Evolutionary conservation across 2,113 vertebrate species (phyloP), one percentile per base, ranked within the genome.

Genomic region (Dissostichus mawsoni): DNA sequence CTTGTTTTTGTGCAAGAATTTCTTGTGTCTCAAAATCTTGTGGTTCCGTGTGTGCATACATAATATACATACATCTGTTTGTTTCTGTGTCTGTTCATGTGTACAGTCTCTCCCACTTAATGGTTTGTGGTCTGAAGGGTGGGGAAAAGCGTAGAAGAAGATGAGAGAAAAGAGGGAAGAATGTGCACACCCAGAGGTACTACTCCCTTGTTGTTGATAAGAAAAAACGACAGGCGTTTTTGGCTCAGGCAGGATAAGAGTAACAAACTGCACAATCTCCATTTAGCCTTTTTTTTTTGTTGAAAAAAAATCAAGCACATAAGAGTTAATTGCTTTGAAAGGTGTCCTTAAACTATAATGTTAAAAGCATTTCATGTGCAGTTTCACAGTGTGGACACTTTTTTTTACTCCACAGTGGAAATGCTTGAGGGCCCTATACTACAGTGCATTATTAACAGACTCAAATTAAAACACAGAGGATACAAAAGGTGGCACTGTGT

Each of bases 51-150:
- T 53, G 51, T 55, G 48, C 18, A 61, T 44, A 41, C 71, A 33
- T 44, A 41, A 48, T 62, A 20, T 77, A n/a, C 45, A 51, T 70
- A 41, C 36, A 41, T 41, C 1, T 47, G 29, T 81, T 9, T 68
- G 56, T 64, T 41, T 41, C 8, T 45, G 36, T 59, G 41, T 69
- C 11, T 51, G 36, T 29, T 17, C 2, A 0, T 45, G 29, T 63
- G 65, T 18, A 29, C 25, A 29, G 25, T 29, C 14, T 67, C 67
- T 78, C 53, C 44, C 65, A 48, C 64, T 44, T 63, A 78, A 63
- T 64, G 29, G 41, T 81, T 84, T 78, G 73, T 66, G 68, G 58
- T 75, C 53, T 79, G 52, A 80, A 81, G 65, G 50, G 16, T 23
- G 69, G 61, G 18, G 48, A 29, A 23, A 66, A 25, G 41, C 41